A percentile compares a stretch with the other conserved stretches of the same genome.
phyloP scores from a whole-genome alignment of 2,888 invertebrate species.

The Lithophane leautieri region DNA sequence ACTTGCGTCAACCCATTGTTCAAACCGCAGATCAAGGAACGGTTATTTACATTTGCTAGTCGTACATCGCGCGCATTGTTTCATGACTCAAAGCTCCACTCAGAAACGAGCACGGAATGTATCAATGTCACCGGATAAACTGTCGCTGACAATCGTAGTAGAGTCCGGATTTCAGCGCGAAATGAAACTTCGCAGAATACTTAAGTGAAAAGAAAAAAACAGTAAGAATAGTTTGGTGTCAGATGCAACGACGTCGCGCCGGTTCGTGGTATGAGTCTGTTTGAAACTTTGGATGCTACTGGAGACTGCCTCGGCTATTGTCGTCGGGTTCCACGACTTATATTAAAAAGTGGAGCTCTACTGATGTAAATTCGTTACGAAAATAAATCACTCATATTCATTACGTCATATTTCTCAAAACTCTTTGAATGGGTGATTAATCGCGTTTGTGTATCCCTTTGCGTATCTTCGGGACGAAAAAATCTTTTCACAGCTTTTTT shows the following conservation, averaged over 20 bases:
- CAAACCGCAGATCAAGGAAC: slow-evolving; percentile 70
- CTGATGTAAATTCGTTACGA: slow-evolving; percentile 41
- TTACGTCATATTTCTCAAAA: slow-evolving; percentile 42
- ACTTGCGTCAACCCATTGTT: slow-evolving; percentile 85
- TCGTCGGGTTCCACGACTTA: slow-evolving; percentile 62
- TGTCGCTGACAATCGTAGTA: slow-evolving; percentile 72
- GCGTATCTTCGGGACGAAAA: slow-evolving; percentile 34
- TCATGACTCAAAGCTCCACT: slow-evolving; percentile 72
- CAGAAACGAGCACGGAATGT: slow-evolving; percentile 76
- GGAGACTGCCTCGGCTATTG: slow-evolving; percentile 67
- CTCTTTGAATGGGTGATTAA: slow-evolving; percentile 51
- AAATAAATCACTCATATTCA: slow-evolving; percentile 49
- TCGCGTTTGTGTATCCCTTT: slow-evolving; percentile 16
- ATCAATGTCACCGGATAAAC: slow-evolving; percentile 79
- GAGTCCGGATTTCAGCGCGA: slow-evolving; percentile 76
- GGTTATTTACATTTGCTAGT: slow-evolving; percentile 69
- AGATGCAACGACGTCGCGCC: slow-evolving; percentile 83
- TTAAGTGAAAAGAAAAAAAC: slow-evolving; percentile 81
- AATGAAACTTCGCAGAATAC: slow-evolving; percentile 84
- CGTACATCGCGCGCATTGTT: slow-evolving; percentile 79
- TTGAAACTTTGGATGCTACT: slow-evolving; percentile 78
- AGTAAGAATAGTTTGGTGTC: slow-evolving; percentile 84
- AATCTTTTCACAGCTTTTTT: slow-evolving; percentile 22
- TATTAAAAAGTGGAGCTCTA: slow-evolving; percentile 64
- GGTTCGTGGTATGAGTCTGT: slow-evolving; percentile 80